These are phyloP conservation scores for Archips xylosteana DNA, from an alignment of 2,888 invertebrate genomes.

Conservation along the genomic window DNA sequence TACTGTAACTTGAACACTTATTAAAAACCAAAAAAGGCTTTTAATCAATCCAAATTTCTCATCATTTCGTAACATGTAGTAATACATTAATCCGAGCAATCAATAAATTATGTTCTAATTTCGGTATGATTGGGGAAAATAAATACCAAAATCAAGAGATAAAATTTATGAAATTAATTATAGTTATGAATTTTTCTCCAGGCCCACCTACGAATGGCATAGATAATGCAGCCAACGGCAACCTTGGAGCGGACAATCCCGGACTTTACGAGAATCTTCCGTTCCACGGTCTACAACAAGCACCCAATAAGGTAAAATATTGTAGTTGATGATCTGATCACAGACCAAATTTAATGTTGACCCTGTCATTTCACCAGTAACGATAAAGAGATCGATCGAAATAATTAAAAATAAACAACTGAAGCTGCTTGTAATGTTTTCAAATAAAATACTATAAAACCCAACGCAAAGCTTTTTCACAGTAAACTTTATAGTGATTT, in stretches of 20 bases:
- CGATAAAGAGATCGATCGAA: constrained; percentile 8
- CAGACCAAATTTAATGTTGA: not conserved
- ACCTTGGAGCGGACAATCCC: constrained; percentile 90
- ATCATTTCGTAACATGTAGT: too few relatives aligned
- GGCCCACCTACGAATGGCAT: constrained; percentile 85
- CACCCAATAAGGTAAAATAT: constrained; percentile 94
- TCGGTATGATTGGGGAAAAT: too few relatives aligned
- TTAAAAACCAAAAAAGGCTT: too few relatives aligned
- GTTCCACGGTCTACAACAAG: constrained; percentile 97
- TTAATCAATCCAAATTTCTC: too few relatives aligned
- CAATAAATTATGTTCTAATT: too few relatives aligned
- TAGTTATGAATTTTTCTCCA: constrained; percentile 47
- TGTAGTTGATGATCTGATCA: not conserved
- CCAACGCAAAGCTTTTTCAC: too few relatives aligned
- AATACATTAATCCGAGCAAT: too few relatives aligned
- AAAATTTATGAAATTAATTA: not conserved
- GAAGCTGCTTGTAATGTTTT: too few relatives aligned
- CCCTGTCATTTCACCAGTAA: constrained; percentile 1
- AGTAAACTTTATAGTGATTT: too few relatives aligned
- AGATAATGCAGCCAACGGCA: constrained; percentile 87
- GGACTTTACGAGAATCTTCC: constrained; percentile 97
- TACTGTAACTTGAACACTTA: too few relatives aligned
- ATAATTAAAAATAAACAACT: not conserved
- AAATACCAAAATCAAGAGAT: too few relatives aligned
- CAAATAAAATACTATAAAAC: not conserved